Base-by-base conservation (phyloP, 1,140 invertebrate species). In the Oncopeltus fasciatus region DNA sequence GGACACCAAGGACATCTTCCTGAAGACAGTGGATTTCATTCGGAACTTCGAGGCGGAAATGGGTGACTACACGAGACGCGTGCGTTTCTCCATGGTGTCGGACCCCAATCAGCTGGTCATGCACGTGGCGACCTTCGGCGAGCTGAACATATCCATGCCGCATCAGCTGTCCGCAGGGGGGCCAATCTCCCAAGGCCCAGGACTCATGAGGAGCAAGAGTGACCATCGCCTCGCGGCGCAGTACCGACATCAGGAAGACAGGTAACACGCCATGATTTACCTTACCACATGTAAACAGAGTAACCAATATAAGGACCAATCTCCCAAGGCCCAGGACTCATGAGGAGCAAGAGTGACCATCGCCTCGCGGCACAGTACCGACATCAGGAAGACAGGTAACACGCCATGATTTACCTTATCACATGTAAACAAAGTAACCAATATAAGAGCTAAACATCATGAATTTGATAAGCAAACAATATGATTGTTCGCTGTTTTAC, bases 311-410 rank as follows among this genome's bases (percentile, higher is more conserved):
- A n/a, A n/a, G n/a, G n/a, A n/a, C n/a, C n/a, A n/a, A n/a, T n/a
- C n/a, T n/a, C n/a, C 12, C 78, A 80, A 12, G 75, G 74, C 44
- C 80, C 82, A 0, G 90, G 89, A 2, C 74, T 95, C 24, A 93
- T 93, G 83, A 80, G 92, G 66, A 92, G 90, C 63, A 95, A 95
- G 74, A 93, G 90, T 72, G 92, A 95, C 70, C 92, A 95, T 74
- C 80, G 92, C 28, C 74, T 95, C 47, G 91, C 92, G 12, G 83
- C 88, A 1, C 90, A 94, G 69, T 93, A 90, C 74, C 79, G 90
- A 27, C 86, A 90, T 69, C 86, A 90, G 73, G 88, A 92, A 73
- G 85, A 89, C 75, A 31, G 75, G 70, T 18, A 74, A 38, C n/a
- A n/a, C n/a, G n/a, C n/a, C n/a, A n/a, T n/a, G n/a, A n/a, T n/a